phyloP scores from a whole-genome alignment of 2,888 invertebrate species.

The Drosophila flavopinicola region DNA sequence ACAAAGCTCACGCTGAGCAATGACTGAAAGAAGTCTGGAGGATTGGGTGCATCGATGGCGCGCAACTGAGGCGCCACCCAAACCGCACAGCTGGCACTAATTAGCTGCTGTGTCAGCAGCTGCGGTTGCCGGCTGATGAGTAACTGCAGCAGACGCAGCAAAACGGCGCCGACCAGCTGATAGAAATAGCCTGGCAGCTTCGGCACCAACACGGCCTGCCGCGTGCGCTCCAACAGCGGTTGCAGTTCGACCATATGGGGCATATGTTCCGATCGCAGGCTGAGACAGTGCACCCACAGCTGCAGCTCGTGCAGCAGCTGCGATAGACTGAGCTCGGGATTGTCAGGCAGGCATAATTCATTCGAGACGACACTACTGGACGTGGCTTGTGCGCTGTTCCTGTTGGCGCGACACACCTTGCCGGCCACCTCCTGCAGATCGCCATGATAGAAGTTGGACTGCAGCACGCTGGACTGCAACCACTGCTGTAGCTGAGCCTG shows the following conservation, averaged over 20 bases:
- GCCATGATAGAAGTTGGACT: conserved; percentile 67
- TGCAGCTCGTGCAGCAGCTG: conserved; percentile 79
- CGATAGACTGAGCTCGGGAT: conserved; percentile 59
- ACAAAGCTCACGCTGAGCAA: conserved; percentile 75
- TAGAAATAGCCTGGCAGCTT: conserved; percentile 78
- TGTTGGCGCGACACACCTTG: conserved; percentile 72
- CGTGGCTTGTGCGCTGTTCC: conserved; percentile 37
- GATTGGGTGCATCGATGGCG: conserved; percentile 3
- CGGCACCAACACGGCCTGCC: conserved; percentile 59
- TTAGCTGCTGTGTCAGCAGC: conserved; percentile 60
- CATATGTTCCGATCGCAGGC: conserved; percentile 70
- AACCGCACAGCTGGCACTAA: conserved; percentile 57
- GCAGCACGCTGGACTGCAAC: conserved; percentile 85
- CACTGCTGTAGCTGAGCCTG: conserved; percentile 86
- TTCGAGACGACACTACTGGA: conserved; percentile 20
- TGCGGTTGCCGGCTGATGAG: conserved; percentile 72
- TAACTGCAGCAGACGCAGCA: conserved; percentile 80
- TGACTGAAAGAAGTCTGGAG: conserved; percentile 58
- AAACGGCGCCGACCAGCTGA: conserved; percentile 68
- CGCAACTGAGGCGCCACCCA: conserved; percentile 48
- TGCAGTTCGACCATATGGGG: conserved; percentile 37
- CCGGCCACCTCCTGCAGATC: conserved; percentile 69
- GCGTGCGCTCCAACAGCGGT: conserved; percentile 57
- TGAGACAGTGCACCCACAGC: conserved; percentile 79
- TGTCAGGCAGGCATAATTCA: conserved; percentile 37